Evolutionary conservation across 2,113 vertebrate genomes (phyloP), one percentile per base, ranked within the genome.

Genomic region (Dascyllus trimaculatus): DNA sequence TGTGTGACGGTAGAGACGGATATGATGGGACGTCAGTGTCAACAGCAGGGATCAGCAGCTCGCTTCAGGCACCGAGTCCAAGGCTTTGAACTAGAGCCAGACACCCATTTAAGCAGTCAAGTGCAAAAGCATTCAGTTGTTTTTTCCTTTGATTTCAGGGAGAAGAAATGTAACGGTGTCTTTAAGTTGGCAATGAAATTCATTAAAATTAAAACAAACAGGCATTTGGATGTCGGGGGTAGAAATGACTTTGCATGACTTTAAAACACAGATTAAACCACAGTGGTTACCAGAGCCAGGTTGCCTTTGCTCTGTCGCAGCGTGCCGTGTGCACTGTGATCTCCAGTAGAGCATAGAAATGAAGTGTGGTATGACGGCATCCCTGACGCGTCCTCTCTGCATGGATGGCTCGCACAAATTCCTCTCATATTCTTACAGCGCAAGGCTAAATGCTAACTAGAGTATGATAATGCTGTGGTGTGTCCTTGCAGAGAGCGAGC

Each of bases 11-110:
- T 8, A 0, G 75, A 77, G 73, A 85, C 71, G 78, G 81, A 85
- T 80, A 19, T 59, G 84, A 82, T 49, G 72, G 57, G 82, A 88
- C 86, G 26, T 70, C 19, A n/a, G 38, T 11, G 51, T 68, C 25
- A 11, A 32, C 21, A 35, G 26, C 54, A 6, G 24, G 53, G 56
- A 73, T 71, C 64, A 54, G 70, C 38, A 0, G 3, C 38, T 76
- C 11, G 59, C 89, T 85, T 9, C 71, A 73, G 88, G 85, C 86
- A 0, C 45, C 4, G 43, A 75, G 25, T 17, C 14, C 13, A 2
- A 15, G 11, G 17, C 62, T 53, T 18, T 56, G 43, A 71, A 57
- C 76, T 9, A 32, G 35, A 3, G 21, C 43, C 25, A 68, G 68
- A 82, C 68, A 29, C 54, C 65, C 53, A 64, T 65, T 62, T 51